Evolutionary conservation across 2,888 invertebrate genomes (phyloP).

Genomic region (Andrena camellia): DNA sequence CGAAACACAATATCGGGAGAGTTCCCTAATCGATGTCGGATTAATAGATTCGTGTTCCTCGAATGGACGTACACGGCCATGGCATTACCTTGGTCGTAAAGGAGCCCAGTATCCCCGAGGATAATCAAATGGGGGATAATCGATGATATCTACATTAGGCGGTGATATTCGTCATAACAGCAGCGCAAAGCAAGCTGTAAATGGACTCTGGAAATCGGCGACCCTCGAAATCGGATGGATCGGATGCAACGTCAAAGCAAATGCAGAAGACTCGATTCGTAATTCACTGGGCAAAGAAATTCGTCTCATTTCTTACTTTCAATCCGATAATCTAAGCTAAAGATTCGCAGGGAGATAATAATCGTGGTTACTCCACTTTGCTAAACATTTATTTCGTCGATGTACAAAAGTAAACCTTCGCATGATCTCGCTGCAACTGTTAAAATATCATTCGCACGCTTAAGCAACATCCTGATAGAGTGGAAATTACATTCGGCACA

Average conservation of each 20-base stretch:
- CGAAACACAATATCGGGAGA: slow-evolving; percentile 48
- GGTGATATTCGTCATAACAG: slow-evolving; percentile 37
- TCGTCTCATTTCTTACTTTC: no score
- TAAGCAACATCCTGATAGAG: slow-evolving; percentile 58
- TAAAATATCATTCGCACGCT: slow-evolving; percentile 49
- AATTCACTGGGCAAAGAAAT: slow-evolving; percentile 1
- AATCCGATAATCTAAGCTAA: not conserved
- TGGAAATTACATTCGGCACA: slow-evolving; percentile 31
- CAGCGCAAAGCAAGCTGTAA: slow-evolving; percentile 20
- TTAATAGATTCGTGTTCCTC: slow-evolving; percentile 68
- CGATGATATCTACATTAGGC: slow-evolving; percentile 33
- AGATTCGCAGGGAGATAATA: not conserved
- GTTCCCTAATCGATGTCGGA: slow-evolving; percentile 62
- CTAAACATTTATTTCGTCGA: slow-evolving; percentile 59
- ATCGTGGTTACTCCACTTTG: slow-evolving; percentile 16
- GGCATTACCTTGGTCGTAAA: slow-evolving; percentile 54
- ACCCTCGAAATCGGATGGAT: not conserved
- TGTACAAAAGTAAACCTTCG: slow-evolving; percentile 64
- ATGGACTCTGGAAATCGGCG: slow-evolving; percentile 1
- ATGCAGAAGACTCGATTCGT: no score
- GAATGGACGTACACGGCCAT: slow-evolving; percentile 50
- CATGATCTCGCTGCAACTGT: slow-evolving; percentile 48
- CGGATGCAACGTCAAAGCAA: no score
- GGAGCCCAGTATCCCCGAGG: slow-evolving; percentile 48
- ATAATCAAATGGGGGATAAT: slow-evolving; percentile 59